phyloP scores from a whole-genome alignment of 2,113 vertebrate genomes.

The Bettongia penicillata region DNA sequence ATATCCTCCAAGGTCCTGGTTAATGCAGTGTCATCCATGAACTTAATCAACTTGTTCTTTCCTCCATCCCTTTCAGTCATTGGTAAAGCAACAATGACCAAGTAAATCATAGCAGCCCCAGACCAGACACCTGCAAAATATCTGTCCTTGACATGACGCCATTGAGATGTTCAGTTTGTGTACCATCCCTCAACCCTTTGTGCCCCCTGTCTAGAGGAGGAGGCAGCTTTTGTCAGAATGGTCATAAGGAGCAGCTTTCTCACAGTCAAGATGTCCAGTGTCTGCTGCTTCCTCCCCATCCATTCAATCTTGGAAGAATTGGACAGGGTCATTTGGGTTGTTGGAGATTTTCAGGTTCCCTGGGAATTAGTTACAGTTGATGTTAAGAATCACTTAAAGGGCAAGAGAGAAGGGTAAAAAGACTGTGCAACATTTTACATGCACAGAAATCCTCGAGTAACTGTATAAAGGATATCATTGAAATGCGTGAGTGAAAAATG shows the following conservation, averaged over 20 bases:
- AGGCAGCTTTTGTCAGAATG: slow-evolving; percentile 14
- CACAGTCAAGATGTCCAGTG: not conserved
- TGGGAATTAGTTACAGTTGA: not conserved
- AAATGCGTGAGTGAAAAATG: not conserved
- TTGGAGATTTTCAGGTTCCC: not conserved
- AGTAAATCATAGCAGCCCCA: slow-evolving; percentile 64
- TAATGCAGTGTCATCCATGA: slow-evolving; percentile 58
- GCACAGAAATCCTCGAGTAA: not conserved
- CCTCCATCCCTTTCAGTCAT: slow-evolving; percentile 53
- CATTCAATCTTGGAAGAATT: not conserved
- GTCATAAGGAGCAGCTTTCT: not conserved
- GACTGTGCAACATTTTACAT: not conserved
- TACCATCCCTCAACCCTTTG: slow-evolving; percentile 39
- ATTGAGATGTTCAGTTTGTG: slow-evolving; percentile 10
- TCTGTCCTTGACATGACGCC: not conserved
- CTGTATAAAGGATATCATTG: not conserved
- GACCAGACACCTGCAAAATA: slow-evolving; percentile 31
- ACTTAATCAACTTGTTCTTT: slow-evolving; percentile 58
- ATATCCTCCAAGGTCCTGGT: slow-evolving; percentile 65
- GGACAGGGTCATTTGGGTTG: not conserved
- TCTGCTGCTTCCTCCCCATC: not conserved
- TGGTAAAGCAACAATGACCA: slow-evolving; percentile 58
- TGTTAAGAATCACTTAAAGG: not conserved
- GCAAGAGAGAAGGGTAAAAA: not conserved
- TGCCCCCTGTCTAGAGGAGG: not conserved